phyloP scores from a whole-genome alignment of 2,113 vertebrate species.

The Nothobranchius kuhntae region DNA sequence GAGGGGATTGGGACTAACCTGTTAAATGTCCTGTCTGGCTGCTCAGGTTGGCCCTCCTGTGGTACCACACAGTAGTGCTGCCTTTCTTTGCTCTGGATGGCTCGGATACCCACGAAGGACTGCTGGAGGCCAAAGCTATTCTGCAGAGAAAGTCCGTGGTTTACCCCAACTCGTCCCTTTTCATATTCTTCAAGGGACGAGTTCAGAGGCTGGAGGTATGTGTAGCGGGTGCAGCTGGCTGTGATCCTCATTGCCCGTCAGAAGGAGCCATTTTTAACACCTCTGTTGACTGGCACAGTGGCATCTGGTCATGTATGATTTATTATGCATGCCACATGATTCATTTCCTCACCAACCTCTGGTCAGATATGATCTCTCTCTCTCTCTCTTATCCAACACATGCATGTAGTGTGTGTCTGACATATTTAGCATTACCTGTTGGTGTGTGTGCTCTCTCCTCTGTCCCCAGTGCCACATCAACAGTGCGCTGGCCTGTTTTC shows the following conservation, averaged over 20 bases:
- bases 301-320: no score
- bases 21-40: conserved; percentile 12
- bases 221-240: not conserved
- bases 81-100: conserved; percentile 98
- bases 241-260: no score
- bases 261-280: no score
- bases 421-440: conserved; percentile 22
- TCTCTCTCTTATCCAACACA: conserved; percentile 8
- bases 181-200: conserved; percentile 98
- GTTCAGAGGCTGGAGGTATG: conserved; percentile 95
- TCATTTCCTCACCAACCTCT: conserved; percentile 20
- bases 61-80: conserved; percentile 98
- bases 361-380: not conserved
- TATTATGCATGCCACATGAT: conserved; percentile 11
- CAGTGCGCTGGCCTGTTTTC: conserved; percentile 96
- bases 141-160: conserved; percentile 93
- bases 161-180: conserved; percentile 97
- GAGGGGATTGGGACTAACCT: no score
- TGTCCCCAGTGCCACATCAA: conserved; percentile 93
- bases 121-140: conserved; percentile 95
- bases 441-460: conserved; percentile 38
- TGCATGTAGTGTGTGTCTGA: conserved; percentile 40
- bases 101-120: conserved; percentile 87
- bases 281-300: no score
- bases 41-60: conserved; percentile 91